Conservation (phyloP, 2,113 vertebrate genomes). For the Odontophorus gujanensis region DNA sequence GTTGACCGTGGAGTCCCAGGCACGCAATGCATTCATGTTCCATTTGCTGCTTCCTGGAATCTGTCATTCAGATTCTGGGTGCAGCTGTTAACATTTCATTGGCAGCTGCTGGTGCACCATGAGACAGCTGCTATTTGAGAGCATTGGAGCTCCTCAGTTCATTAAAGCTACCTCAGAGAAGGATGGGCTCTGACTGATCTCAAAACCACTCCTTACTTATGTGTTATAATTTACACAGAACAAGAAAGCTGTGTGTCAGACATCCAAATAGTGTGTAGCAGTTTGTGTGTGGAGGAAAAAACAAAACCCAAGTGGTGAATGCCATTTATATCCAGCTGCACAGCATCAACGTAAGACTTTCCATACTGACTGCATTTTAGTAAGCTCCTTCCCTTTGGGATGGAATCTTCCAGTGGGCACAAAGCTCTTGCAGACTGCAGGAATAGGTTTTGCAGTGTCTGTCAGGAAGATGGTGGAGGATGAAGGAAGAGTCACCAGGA, state of each 20-base stretch:
- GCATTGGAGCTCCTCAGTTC: background rate
- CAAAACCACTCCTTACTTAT: background rate
- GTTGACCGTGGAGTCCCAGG: accelerated
- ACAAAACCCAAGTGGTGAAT: background rate
- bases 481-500: background rate
- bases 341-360: background rate
- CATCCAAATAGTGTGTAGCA: background rate
- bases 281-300: background rate
- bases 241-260: background rate
- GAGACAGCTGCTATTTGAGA: background rate
- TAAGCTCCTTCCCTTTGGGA: no score
- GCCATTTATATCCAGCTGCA: background rate
- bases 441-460: background rate
- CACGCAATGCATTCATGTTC: accelerated
- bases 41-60: background rate
- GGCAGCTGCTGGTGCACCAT: background rate
- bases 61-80: background rate
- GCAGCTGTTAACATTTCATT: background rate
- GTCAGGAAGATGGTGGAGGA: background rate
- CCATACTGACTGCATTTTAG: background rate
- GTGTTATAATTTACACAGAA: background rate
- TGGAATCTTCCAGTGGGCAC: no score
- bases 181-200: background rate
- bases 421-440: no score
- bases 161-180: conserved; percentile 4